Conservation (phyloP, 2,888 invertebrate species). For the Alentia gelatinosa region DNA sequence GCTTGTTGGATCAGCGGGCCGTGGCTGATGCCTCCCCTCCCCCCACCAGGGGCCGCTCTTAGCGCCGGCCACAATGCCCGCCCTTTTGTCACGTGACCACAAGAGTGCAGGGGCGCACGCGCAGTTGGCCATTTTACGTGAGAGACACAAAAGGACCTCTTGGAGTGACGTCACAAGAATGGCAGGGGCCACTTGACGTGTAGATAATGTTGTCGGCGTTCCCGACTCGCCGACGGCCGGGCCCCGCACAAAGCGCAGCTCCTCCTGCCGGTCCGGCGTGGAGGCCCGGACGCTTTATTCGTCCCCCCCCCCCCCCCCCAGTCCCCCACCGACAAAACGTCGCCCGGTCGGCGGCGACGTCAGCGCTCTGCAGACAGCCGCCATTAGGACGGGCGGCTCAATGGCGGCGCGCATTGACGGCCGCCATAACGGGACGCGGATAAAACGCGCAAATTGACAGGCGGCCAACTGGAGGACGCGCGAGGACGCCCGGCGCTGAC, state of each 20-base stretch:
- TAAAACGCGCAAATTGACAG: conserved; percentile 51
- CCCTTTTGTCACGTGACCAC: conserved; percentile 44
- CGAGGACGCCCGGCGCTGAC: conserved; percentile 29
- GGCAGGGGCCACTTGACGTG: conserved; percentile 41
- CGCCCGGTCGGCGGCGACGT: not conserved
- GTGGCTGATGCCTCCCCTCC: not conserved
- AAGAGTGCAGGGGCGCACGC: not conserved
- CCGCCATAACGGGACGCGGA: conserved; percentile 41
- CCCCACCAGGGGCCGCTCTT: conserved; percentile 22
- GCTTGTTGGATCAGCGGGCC: not conserved
- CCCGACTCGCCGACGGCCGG: not conserved
- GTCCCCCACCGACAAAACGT: conserved; percentile 30
- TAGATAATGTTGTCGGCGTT: conserved; percentile 16
- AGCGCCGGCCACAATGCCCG: not conserved
- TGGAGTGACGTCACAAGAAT: conserved; percentile 9
- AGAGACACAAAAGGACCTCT: not conserved
- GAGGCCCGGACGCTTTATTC: not conserved
- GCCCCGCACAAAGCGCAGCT: not conserved
- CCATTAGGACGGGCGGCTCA: conserved; percentile 23
- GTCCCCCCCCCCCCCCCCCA: not conserved
- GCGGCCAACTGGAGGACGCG: conserved; percentile 36
- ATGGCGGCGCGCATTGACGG: conserved; percentile 25
- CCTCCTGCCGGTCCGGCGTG: not conserved
- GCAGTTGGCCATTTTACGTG: conserved; percentile 22
- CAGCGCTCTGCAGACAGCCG: not conserved